Conservation (phyloP, 1,140 invertebrate genomes). For the Asbolus verrucosus region DNA sequence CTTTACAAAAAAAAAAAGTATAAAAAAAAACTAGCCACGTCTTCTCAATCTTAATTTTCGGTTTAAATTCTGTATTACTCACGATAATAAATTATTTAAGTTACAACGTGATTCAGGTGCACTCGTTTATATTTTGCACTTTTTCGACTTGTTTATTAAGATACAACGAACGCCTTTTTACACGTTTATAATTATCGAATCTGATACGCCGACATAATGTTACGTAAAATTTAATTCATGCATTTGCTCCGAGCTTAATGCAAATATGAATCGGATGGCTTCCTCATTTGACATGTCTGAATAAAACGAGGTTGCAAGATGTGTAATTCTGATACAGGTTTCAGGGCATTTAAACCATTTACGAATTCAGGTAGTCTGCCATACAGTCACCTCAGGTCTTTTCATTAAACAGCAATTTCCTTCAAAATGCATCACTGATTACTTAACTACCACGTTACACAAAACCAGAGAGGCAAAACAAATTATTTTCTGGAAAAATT, state of each 20-base stretch:
- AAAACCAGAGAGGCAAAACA: slow-evolving; percentile 30
- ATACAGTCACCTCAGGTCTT: slow-evolving; percentile 51
- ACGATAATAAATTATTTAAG: too few relatives aligned
- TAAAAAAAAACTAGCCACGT: background rate
- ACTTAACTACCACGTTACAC: slow-evolving; percentile 59
- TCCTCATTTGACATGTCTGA: slow-evolving; percentile 52
- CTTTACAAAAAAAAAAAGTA: background rate
- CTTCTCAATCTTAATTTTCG: background rate
- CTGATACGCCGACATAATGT: background rate
- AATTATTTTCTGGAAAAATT: slow-evolving; percentile 34
- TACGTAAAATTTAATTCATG: slow-evolving; percentile 28
- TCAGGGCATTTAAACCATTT: slow-evolving; percentile 45
- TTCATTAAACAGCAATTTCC: slow-evolving; percentile 49
- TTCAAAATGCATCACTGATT: slow-evolving; percentile 56
- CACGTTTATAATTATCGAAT: background rate
- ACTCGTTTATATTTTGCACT: too few relatives aligned
- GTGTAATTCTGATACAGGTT: slow-evolving; percentile 46
- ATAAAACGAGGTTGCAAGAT: slow-evolving; percentile 42
- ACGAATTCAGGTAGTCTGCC: slow-evolving; percentile 56
- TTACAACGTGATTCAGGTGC: too few relatives aligned
- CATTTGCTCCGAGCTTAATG: slow-evolving; percentile 45
- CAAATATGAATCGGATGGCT: slow-evolving; percentile 48
- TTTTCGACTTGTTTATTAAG: slow-evolving; percentile 13
- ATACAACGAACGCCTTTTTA: background rate
- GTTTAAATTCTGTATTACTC: background rate